Evolutionary conservation across 1,140 invertebrate genomes (phyloP).

Genomic region (Drosophila setifemur): DNA sequence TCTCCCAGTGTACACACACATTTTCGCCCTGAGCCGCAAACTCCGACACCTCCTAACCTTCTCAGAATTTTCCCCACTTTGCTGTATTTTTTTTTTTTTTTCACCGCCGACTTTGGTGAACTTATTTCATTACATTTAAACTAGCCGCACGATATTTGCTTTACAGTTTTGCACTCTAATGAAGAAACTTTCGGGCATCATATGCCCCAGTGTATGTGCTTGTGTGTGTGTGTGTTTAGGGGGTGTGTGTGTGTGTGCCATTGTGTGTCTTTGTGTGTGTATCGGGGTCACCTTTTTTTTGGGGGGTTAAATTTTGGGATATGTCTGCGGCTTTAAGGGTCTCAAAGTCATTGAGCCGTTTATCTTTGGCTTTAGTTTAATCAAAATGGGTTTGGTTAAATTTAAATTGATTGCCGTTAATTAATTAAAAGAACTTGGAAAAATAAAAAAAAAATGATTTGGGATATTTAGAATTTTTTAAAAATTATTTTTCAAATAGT

Average conservation of each 20-base stretch:
- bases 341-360: conserved; percentile 22
- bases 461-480: too few species aligned
- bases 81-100: not conserved
- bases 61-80: not conserved
- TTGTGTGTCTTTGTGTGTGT: not conserved
- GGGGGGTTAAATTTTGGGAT: not conserved
- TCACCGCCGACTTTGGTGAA: conserved; percentile 20
- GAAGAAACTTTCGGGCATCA: conserved; percentile 48
- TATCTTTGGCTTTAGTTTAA: conserved; percentile 10
- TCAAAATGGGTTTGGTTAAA: too few species aligned
- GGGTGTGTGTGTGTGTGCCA: not conserved
- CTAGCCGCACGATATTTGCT: conserved; percentile 54
- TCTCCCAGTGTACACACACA: not conserved
- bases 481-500: too few species aligned
- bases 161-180: conserved; percentile 64
- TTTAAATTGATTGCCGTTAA: not conserved
- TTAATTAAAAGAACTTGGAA: not conserved
- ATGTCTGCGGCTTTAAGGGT: not conserved
- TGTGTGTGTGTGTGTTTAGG: not conserved
- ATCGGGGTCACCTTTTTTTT: conserved; percentile 48
- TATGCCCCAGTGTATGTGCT: not conserved
- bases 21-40: conserved; percentile 18
- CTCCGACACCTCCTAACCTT: conserved; percentile 25
- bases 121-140: conserved; percentile 67
- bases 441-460: not conserved